Evolutionary conservation across 2,113 vertebrate species (phyloP), one percentile per base, ranked within the genome.

Genomic region (Ardeotis arabs): DNA sequence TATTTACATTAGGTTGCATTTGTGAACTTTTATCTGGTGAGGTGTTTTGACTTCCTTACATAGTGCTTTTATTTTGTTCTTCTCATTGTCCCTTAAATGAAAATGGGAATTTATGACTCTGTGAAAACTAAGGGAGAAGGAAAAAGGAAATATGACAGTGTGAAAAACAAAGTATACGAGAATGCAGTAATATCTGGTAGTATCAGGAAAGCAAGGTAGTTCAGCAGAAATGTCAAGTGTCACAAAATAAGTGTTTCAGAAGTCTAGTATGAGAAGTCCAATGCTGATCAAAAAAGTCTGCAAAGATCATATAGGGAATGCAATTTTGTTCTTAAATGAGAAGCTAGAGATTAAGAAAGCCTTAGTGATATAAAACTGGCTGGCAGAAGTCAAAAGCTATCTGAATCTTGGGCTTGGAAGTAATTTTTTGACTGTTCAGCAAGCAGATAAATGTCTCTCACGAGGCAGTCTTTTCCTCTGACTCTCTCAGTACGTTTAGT

Each of bases 381-480:
- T 73, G 44, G 27, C 45, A 52, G 53, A 90, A 76, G 59, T 92
- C 23, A 64, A 47, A 83, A 83, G 35, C 20, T 33, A 25, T 60
- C 92, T 17, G 3, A 12, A 47, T 70, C 47, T 80, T 21, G 25
- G 3, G 5, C 37, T 72, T 59, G 39, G 5, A 75, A 70, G 31
- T 80, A 53, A 45, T 69, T 60, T 87, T 55, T 66, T 60, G n/a
- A 28, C 31, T 41, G 53, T 72, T 75, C 9, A 62, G 7, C 66
- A 85, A 55, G 69, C 79, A 69, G 52, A 4, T 37, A 31, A 79
- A 6, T 29, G 14, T 64, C 25, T 37, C 45, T 68, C 33, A 22
- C 5, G 33, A 69, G 58, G 16, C 0, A 0, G 2, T 66, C 31
- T 56, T 75, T 27, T 70, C 14, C 21, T 90, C 56, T 89, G 52